Evolutionary conservation across 2,113 vertebrate species (phyloP).

Genomic region (Helogale parvula): DNA sequence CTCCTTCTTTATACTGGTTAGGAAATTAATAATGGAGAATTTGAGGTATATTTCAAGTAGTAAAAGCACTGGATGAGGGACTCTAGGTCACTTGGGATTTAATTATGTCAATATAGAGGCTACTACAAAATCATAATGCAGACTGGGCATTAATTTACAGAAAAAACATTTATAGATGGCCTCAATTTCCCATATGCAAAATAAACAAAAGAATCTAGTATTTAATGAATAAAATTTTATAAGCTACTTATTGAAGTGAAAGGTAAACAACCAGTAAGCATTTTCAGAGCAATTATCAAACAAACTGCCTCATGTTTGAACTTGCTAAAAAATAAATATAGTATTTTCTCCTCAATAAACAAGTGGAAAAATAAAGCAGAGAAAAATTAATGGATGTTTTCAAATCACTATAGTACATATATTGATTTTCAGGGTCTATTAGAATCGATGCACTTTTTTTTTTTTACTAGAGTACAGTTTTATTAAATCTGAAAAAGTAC

Average conservation of each 20-base stretch:
- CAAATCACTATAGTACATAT: background rate
- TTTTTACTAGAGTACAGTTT: background rate
- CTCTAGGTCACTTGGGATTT: background rate
- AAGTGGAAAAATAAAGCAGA: conserved; percentile 2
- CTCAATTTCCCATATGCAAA: background rate
- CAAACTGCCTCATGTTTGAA: background rate
- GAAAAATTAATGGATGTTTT: conserved; percentile 57
- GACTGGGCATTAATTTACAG: background rate
- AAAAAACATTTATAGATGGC: background rate
- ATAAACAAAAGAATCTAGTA: background rate
- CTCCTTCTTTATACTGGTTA: background rate
- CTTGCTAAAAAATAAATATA: background rate
- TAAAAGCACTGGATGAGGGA: background rate
- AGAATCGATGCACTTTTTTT: background rate
- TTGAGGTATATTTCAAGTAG: background rate
- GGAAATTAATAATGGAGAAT: background rate
- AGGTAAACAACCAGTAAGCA: background rate
- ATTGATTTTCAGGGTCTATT: conserved; percentile 55
- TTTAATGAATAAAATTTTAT: background rate
- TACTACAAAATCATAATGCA: background rate
- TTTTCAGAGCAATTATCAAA: conserved; percentile 5
- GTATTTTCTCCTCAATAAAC: conserved; percentile 37
- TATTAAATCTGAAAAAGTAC: conserved; percentile 42
- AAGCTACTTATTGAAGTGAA: background rate
- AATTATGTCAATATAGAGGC: background rate